Base-by-base conservation (phyloP, 2,113 vertebrate genomes). In the Saccopteryx bilineata region DNA sequence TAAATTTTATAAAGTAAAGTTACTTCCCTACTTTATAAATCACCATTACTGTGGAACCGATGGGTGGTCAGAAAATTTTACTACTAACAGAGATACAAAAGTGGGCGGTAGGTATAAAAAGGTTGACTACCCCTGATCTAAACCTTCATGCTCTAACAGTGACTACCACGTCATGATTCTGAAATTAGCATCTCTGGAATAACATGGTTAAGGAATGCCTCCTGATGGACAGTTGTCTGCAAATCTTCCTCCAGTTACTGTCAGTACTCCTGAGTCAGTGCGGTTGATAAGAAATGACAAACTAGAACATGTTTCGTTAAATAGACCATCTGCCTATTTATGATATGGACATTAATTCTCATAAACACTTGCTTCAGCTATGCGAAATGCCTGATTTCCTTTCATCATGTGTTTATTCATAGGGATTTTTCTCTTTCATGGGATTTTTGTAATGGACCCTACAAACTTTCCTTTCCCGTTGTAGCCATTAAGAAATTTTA, bases 211-310 rank as follows among this genome's bases (percentile, higher is more conserved):
- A 96, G 97, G 94, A 83, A 17, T 39, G 78, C 50, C 87, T 89
- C 80, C 50, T 92, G 89, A 97, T 69, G 95, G 96, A 94, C 96
- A 60, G 39, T 84, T 76, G 98, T 95, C 96, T 97, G 95, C 63
- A 97, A 96, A 97, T 98, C 97, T 97, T 81, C 97, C 97, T 96
- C 95, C 94, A 93, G 97, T 98, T 98, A 94, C 95, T 97, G 95
- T 98, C 94, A 94, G 97, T 97, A 96, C 95, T 96, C 96, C 95
- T 95, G 89, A 97, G 97, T 98, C 96, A 78, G 96, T 97, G 96
- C 14, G 0, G 96, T 97, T 98, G 98, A 97, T 98, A 98, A 98
- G 97, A 98, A 98, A 98, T 98, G 98, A 98, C 98, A 98, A 96
- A 97, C 97, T 97, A 58, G 95, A 97, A 96, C 96, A 97, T 97